Evolutionary conservation across 1,140 invertebrate genomes (phyloP).

Genomic region (Choristoneura fumiferana): DNA sequence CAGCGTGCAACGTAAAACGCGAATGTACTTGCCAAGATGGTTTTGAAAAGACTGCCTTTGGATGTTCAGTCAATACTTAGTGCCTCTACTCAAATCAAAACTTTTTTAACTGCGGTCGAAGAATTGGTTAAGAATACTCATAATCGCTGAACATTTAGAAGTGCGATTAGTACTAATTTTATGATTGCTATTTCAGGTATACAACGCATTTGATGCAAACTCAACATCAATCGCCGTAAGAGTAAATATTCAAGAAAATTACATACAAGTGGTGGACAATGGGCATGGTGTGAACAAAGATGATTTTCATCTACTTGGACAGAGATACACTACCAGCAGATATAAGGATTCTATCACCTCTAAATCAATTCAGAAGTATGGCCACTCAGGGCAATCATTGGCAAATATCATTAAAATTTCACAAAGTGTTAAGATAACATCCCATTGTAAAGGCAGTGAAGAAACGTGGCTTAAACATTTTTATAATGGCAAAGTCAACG

Average conservation of each 20-base stretch:
- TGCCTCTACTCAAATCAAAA: constrained; percentile 45
- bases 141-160: neutral
- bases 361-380: constrained; percentile 77
- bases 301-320: constrained; percentile 78
- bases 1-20: no score
- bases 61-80: constrained; percentile 47
- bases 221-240: constrained; percentile 81
- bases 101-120: constrained; percentile 48
- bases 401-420: constrained; percentile 81
- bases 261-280: constrained; percentile 84
- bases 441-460: constrained; percentile 56
- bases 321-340: constrained; percentile 83
- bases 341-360: constrained; percentile 76
- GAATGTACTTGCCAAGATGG: constrained; percentile 32
- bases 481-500: constrained; percentile 46
- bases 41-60: constrained; percentile 45
- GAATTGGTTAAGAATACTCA: constrained; percentile 46
- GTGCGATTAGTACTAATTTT: constrained; percentile 15
- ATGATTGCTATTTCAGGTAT: constrained; percentile 68
- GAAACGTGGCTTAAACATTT: constrained; percentile 73
- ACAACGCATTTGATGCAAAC: constrained; percentile 83
- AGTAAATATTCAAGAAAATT: constrained; percentile 78
- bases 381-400: constrained; percentile 82
- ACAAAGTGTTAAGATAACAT: constrained; percentile 78
- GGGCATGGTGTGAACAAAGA: constrained; percentile 78